A percentile compares a stretch with the other conserved stretches of the same genome.
phyloP scores from a whole-genome alignment of 2,797 vertebrate species.

The Erpetoichthys calabaricus region DNA sequence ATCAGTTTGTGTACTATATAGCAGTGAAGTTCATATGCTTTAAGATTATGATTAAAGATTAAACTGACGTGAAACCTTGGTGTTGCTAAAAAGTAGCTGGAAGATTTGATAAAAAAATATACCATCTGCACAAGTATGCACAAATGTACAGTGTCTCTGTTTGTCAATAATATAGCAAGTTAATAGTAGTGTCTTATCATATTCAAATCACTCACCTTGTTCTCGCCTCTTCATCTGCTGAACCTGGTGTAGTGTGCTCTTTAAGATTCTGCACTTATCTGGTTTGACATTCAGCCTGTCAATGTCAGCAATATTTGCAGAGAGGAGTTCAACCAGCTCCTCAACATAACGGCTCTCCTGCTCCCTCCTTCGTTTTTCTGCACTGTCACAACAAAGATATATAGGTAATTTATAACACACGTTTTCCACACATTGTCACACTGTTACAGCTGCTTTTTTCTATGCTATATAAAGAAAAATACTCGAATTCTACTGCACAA shows the following conservation, averaged over 20 bases:
- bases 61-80: no score
- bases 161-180: no score
- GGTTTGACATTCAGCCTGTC: slow-evolving; percentile 79
- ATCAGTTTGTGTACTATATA: no score
- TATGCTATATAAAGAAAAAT: background rate
- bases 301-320: slow-evolving; percentile 85
- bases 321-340: slow-evolving; percentile 82
- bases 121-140: no score
- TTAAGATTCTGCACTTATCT: slow-evolving; percentile 89
- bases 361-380: slow-evolving; percentile 79
- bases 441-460: background rate
- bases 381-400: slow-evolving; percentile 32
- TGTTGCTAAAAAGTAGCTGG: no score
- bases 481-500: no score
- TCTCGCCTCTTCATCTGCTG: slow-evolving; percentile 85
- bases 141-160: no score
- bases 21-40: no score
- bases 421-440: background rate
- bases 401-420: background rate
- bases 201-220: slow-evolving; percentile 53
- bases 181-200: background rate
- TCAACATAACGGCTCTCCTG: slow-evolving; percentile 86
- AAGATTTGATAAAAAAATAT: no score
- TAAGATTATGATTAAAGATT: no score
- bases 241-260: slow-evolving; percentile 86